A percentile compares a stretch with the other conserved stretches of the same genome.
Evolutionary conservation across 2,113 vertebrate genomes (phyloP).

Genomic region (Campylorhamphus procurvoides): DNA sequence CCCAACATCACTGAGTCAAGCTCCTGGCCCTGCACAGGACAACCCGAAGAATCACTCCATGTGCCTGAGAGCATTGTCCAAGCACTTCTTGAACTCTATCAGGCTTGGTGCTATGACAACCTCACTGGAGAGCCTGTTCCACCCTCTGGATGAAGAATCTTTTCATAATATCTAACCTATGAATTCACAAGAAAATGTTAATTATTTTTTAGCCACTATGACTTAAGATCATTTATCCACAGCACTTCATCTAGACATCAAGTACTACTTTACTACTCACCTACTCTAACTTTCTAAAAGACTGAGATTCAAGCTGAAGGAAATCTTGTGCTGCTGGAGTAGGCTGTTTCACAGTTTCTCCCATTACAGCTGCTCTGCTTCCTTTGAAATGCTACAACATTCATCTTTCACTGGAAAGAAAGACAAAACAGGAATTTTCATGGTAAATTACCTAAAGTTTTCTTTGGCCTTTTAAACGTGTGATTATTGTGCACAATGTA

Average conservation of each 20-base stretch:
- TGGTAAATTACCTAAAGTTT: not conserved
- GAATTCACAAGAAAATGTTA: not conserved
- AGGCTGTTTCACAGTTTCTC: not conserved
- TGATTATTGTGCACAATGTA: not conserved
- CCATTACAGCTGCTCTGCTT: not conserved
- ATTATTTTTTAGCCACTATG: not conserved
- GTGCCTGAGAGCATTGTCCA: not conserved
- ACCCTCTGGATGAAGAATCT: not conserved
- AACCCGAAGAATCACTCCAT: no score
- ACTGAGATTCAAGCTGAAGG: not conserved
- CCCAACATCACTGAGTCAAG: fast-evolving
- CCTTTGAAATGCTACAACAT: not conserved
- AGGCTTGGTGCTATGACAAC: not conserved
- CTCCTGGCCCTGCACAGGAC: not conserved
- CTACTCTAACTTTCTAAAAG: not conserved
- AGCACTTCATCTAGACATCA: not conserved
- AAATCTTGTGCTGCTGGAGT: not conserved
- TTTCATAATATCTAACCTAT: not conserved
- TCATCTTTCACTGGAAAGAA: not conserved
- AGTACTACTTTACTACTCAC: not conserved
- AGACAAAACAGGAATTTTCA: not conserved
- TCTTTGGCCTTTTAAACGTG: not conserved
- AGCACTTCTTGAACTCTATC: not conserved
- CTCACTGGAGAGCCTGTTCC: not conserved
- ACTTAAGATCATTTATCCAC: not conserved